These are phyloP conservation scores for Philhelius pedissequus DNA, from an alignment of 2,888 invertebrate species.

Conservation along the genomic window DNA sequence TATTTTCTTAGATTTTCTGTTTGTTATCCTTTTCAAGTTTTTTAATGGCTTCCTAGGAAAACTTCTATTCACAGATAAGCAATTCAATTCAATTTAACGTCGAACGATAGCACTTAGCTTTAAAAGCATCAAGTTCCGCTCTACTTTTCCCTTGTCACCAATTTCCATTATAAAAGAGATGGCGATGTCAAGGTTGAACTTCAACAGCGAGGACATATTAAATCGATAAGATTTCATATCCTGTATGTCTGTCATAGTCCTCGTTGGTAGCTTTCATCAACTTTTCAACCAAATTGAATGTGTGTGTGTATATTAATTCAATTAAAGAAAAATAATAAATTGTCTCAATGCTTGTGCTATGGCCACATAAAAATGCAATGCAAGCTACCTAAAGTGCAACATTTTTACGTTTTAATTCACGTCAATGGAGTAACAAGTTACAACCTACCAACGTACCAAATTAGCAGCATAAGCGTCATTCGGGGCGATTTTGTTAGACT, in stretches of 20 bases:
- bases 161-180: background rate
- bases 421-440: background rate
- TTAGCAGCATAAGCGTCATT: conserved; percentile 8
- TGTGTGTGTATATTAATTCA: conserved; percentile 28
- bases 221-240: conserved; percentile 30
- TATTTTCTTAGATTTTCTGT: background rate
- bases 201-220: conserved; percentile 19
- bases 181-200: conserved; percentile 14
- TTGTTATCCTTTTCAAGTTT: background rate
- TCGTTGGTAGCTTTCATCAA: background rate
- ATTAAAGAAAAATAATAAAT: conserved; percentile 4
- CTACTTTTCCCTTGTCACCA: background rate
- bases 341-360: background rate
- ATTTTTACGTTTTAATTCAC: conserved; percentile 25
- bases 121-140: conserved; percentile 12
- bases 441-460: background rate
- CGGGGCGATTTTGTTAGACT: background rate
- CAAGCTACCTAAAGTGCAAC: conserved; percentile 16
- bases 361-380: conserved; percentile 16
- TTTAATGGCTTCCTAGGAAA: background rate
- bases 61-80: conserved; percentile 19
- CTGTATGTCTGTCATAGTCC: background rate
- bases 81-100: conserved; percentile 26
- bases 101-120: conserved; percentile 9
- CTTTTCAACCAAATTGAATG: background rate